Evolutionary conservation across 1,140 invertebrate genomes (phyloP).

Genomic region (Bombus consobrinus): DNA sequence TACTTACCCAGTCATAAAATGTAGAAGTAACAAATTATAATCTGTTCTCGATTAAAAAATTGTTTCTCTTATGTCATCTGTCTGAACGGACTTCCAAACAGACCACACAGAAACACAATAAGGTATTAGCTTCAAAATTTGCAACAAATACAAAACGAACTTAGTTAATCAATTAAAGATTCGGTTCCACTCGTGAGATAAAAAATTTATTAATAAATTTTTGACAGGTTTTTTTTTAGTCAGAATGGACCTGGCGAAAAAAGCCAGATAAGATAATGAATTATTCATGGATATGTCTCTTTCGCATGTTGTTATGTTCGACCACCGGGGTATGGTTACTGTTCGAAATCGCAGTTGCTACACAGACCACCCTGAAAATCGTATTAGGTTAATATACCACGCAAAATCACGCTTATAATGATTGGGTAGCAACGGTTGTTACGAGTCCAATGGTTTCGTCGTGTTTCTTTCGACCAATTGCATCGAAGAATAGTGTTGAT

Average conservation of each 20-base stretch:
- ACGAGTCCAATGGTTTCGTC: conserved; percentile 59
- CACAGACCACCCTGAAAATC: conserved; percentile 72
- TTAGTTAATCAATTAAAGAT: not conserved
- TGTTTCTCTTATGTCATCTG: no score
- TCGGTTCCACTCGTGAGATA: no score
- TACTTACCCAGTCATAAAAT: no score
- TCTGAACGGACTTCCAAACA: no score
- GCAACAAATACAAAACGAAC: no score
- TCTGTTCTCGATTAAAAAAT: no score
- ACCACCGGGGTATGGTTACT: conserved; percentile 20
- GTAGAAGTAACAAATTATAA: no score
- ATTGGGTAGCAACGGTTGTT: conserved; percentile 66
- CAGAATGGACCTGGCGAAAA: conserved; percentile 1
- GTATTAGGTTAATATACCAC: conserved; percentile 70
- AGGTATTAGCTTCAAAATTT: no score
- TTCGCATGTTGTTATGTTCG: conserved; percentile 15
- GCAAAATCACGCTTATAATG: conserved; percentile 62
- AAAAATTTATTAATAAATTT: conserved; percentile 30
- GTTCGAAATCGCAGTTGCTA: conserved; percentile 13
- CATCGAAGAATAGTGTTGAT: conserved; percentile 29
- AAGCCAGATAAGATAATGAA: not conserved
- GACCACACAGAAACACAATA: no score
- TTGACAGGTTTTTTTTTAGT: not conserved
- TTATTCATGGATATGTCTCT: conserved; percentile 24
- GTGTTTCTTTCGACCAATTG: conserved; percentile 56